Evolutionary conservation across 2,113 vertebrate genomes (phyloP).

Genomic region (Noctilio leporinus): DNA sequence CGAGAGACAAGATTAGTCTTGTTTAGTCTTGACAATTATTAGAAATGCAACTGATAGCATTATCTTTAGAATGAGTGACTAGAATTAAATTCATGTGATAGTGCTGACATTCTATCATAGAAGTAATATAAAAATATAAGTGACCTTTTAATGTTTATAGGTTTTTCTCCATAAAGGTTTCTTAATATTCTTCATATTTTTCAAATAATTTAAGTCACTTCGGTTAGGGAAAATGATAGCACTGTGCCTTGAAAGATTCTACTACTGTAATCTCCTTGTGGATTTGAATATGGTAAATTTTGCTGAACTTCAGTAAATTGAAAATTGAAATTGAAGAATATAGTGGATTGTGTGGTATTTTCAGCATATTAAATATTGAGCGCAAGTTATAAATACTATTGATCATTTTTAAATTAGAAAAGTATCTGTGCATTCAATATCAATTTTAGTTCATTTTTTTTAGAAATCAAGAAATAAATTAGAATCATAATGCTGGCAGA

Average conservation of each 20-base stretch:
- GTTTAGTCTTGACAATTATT: constrained; percentile 20
- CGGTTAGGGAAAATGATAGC: constrained; percentile 11
- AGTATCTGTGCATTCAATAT: constrained; percentile 52
- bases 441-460: constrained; percentile 50
- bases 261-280: background rate
- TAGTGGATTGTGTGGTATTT: background rate
- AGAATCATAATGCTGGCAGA: background rate
- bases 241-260: background rate
- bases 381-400: constrained; percentile 57
- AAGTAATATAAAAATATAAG: constrained; percentile 7
- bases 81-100: background rate
- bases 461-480: constrained; percentile 50
- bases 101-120: background rate
- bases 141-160: background rate
- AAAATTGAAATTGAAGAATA: constrained; percentile 52
- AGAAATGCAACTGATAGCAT: background rate
- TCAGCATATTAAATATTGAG: constrained; percentile 58
- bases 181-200: background rate
- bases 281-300: constrained; percentile 40
- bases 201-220: constrained; percentile 25
- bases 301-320: constrained; percentile 50
- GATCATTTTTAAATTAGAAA: constrained; percentile 66
- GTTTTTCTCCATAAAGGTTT: background rate
- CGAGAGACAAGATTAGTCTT: background rate
- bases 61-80: constrained; percentile 20